Evolutionary conservation across 2,113 vertebrate genomes (phyloP).

Genomic region (Oncorhynchus kisutch): DNA sequence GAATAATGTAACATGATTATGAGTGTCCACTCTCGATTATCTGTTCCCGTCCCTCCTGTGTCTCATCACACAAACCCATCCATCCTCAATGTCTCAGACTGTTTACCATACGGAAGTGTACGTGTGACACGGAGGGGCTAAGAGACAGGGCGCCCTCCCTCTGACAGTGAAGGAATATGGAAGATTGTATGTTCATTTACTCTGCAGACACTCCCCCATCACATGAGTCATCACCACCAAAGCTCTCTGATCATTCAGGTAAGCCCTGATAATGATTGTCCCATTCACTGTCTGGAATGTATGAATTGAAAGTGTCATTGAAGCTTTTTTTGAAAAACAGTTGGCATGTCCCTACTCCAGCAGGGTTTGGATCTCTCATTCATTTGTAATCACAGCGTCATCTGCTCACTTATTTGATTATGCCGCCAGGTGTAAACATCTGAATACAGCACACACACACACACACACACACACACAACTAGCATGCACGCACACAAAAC

Average conservation of each 20-base stretch:
- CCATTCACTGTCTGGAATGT: no score
- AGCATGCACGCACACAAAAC: background rate
- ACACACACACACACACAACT: no score
- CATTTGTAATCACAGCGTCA: background rate
- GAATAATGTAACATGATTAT: background rate
- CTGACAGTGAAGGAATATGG: background rate
- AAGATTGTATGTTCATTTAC: background rate
- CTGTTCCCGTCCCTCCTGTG: background rate
- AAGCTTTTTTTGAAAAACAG: no score
- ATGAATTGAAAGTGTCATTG: no score
- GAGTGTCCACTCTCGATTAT: slow-evolving; percentile 11
- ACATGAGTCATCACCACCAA: background rate
- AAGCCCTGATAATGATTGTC: background rate
- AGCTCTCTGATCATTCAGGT: slow-evolving; percentile 5
- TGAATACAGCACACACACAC: background rate
- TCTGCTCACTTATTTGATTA: background rate
- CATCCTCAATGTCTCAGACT: background rate
- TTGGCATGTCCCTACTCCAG: no score
- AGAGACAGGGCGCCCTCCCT: background rate
- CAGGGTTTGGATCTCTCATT: background rate
- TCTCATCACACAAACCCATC: slow-evolving; percentile 15
- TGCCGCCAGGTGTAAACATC: background rate
- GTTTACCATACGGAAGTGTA: background rate
- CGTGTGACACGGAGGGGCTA: background rate
- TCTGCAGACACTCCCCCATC: background rate